Evolutionary conservation across 2,113 vertebrate species (phyloP).

Genomic region (Dasypus novemcinctus): DNA sequence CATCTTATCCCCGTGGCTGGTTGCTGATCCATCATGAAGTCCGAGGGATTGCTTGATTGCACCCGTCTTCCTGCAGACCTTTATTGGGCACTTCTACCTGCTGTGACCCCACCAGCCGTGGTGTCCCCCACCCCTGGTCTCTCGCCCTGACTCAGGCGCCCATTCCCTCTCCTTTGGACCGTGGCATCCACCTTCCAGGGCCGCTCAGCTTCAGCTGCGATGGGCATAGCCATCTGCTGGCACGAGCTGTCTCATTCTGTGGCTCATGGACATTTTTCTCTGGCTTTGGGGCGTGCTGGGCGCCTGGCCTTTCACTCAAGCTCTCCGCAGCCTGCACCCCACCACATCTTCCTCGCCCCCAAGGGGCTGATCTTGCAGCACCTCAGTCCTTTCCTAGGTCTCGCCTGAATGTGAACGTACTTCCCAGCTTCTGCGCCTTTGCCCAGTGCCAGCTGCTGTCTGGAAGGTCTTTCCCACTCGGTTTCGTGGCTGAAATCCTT

Average conservation of each 20-base stretch:
- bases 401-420: no score
- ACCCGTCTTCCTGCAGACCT: background rate
- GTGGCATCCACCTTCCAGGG: no score
- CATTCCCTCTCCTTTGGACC: background rate
- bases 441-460: background rate
- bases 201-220: background rate
- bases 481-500: background rate
- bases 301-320: no score
- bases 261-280: background rate
- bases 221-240: background rate
- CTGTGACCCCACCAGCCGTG: no score
- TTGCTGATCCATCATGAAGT: background rate
- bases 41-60: background rate
- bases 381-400: background rate
- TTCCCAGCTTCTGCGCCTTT: background rate
- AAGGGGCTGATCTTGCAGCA: background rate
- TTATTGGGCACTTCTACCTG: background rate
- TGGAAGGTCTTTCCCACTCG: background rate
- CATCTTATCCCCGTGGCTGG: background rate
- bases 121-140: background rate
- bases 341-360: background rate
- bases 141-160: background rate
- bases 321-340: background rate
- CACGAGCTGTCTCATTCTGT: rapidly evolving
- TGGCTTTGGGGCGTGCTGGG: background rate